Evolutionary conservation across 1,140 invertebrate species (phyloP), one percentile per base, ranked within the genome.

Genomic region (Drosophila ohnishii): DNA sequence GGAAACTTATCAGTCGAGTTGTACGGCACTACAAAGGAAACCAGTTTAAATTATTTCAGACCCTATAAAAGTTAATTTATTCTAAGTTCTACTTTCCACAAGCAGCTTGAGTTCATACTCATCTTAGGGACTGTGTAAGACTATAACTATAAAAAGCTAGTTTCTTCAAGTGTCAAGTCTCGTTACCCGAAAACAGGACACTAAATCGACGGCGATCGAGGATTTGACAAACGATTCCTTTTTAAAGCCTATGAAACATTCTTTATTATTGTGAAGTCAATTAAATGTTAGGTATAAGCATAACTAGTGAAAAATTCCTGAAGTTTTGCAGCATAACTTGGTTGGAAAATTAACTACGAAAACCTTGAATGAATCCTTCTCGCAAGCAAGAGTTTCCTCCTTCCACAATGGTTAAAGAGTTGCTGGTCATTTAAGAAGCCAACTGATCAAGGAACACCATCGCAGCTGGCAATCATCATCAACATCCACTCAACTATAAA

Each of bases 261-360:
- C 45, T 69, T 69, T 69, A 69, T 69, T 69, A 2, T 22, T 14
- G 30, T 65, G 58, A 65, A 65, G 60, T 67, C 44, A 63, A 25
- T 61, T 48, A 67, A 34, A 40, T 22, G 30, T 47, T 53, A 67
- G 65, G 30, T 67, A 45, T 67, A 64, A 51, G 60, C 65, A 48
- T 67, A 51, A 51, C 44, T 64, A 67, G 65, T 67, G 65, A 69
- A 65, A 67, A 65, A 53, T 69, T 65, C 61, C 65, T 69, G 65
- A 66, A 69, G 47, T 44, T 51, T 35, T 65, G 65, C 47, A 11
- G 30, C 16, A 59, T 25, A 63, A 32, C 4, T 30, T 2, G 9
- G 25, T 50, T 44, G 11, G 39, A 9, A 5, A 50, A 50, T 39
- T 19, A 25, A 48, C 51, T 19, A 35, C 42, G 16, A 56, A 57